phyloP scores from a whole-genome alignment of 2,888 invertebrate genomes.

The Megamerina dolium region DNA sequence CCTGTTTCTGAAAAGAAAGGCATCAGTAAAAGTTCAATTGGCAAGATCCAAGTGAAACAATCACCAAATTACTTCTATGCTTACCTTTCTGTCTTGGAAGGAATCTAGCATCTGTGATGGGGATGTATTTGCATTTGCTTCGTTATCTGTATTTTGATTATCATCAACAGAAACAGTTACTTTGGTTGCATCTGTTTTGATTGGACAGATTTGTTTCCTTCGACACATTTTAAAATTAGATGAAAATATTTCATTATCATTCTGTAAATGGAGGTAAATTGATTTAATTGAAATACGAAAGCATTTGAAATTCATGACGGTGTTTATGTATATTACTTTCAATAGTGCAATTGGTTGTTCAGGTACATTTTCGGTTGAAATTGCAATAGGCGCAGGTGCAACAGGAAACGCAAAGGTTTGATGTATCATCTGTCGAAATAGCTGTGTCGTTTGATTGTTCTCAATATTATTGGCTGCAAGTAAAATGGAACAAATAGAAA shows the following conservation, averaged over 20 bases:
- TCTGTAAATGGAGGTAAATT: constrained; percentile 20
- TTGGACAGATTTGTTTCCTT: constrained; percentile 76
- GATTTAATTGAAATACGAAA: neutral
- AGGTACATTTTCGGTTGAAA: constrained; percentile 36
- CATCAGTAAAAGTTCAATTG: too few species aligned
- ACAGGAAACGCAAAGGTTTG: constrained; percentile 69
- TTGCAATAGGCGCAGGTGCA: constrained; percentile 52
- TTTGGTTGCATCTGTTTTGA: constrained; percentile 44
- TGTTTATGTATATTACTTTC: constrained; percentile 43
- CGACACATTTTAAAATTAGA: constrained; percentile 52
- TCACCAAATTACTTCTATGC: too few species aligned
- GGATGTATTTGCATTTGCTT: constrained; percentile 27
- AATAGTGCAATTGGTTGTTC: constrained; percentile 47
- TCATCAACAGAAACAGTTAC: too few species aligned
- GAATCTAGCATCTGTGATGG: constrained; percentile 16
- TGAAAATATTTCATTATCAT: constrained; percentile 32
- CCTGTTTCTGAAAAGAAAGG: neutral
- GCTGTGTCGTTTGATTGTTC: constrained; percentile 67
- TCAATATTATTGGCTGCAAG: constrained; percentile 45
- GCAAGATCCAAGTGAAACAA: neutral
- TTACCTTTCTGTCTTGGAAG: constrained; percentile 33
- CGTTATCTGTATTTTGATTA: constrained; percentile 9
- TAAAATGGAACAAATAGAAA: neutral
- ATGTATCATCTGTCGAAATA: constrained; percentile 69
- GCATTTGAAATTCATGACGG: too few species aligned